These are phyloP conservation scores for Hiodon alosoides DNA, from an alignment of 2,113 vertebrate genomes.

Conservation along the genomic window DNA sequence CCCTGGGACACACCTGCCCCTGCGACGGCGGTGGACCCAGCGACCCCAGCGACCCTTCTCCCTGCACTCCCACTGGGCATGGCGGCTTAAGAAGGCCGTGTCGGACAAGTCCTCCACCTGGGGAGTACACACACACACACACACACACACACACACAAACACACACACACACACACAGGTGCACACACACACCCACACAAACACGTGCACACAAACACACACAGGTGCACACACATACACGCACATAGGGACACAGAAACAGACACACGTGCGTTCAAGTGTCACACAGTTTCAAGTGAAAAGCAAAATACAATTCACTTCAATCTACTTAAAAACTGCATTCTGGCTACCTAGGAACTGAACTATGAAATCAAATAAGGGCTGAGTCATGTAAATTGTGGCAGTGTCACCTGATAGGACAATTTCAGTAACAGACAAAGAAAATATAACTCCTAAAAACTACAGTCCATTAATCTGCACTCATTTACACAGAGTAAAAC, in stretches of 20 bases:
- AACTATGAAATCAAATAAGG: too few species aligned
- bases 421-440: too few species aligned
- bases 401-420: too few species aligned
- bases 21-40: slow-evolving; percentile 44
- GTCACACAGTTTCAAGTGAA: too few species aligned
- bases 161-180: not conserved
- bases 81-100: slow-evolving; percentile 40
- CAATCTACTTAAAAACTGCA: too few species aligned
- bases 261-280: not conserved
- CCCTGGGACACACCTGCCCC: slow-evolving; percentile 46
- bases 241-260: not conserved
- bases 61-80: slow-evolving; percentile 43
- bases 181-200: too few species aligned
- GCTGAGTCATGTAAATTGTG: too few species aligned
- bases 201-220: too few species aligned
- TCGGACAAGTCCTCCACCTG: slow-evolving; percentile 54
- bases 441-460: too few species aligned
- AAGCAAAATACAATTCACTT: not conserved
- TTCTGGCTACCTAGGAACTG: too few species aligned
- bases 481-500: not conserved
- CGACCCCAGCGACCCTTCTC: slow-evolving; percentile 52
- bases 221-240: too few species aligned
- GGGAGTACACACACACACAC: not conserved
- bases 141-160: slow-evolving; percentile 5
- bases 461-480: too few species aligned